phyloP scores from a whole-genome alignment of 2,888 invertebrate species.

The Tricholauxania praeusta region DNA sequence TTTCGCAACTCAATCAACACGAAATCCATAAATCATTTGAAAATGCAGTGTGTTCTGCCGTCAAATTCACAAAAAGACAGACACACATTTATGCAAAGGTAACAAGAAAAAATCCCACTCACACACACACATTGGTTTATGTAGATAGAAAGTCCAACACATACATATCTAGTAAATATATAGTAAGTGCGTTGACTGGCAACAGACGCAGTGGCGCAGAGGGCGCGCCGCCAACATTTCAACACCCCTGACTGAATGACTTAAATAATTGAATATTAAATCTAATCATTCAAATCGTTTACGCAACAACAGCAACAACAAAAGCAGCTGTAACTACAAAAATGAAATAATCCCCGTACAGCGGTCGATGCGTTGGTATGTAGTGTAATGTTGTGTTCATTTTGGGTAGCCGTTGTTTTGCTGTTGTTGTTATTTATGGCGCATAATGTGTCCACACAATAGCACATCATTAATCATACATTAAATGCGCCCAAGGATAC shows the following conservation, averaged over 20 bases:
- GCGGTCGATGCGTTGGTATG: not conserved
- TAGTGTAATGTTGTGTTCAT: not conserved
- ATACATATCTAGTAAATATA: no score
- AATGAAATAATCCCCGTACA: not conserved
- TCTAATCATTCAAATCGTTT: slow-evolving; percentile 57
- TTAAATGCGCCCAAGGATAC: slow-evolving; percentile 44
- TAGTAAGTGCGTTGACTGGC: not conserved
- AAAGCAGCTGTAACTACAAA: not conserved
- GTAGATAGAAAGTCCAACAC: not conserved
- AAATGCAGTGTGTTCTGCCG: slow-evolving; percentile 41
- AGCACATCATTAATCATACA: slow-evolving; percentile 59
- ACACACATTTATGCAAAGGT: slow-evolving; percentile 6
- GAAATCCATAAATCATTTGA: slow-evolving; percentile 60
- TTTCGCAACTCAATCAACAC: slow-evolving; percentile 56
- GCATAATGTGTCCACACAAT: slow-evolving; percentile 22
- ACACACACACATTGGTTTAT: not conserved
- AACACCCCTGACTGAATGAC: slow-evolving; percentile 54
- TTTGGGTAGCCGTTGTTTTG: slow-evolving; percentile 12
- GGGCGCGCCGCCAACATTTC: slow-evolving; percentile 49
- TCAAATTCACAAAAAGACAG: slow-evolving; percentile 35
- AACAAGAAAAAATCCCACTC: not conserved
- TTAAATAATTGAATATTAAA: slow-evolving; percentile 61
- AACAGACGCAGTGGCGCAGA: not conserved
- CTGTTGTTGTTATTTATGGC: slow-evolving; percentile 24
- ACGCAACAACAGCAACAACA: not conserved